phyloP scores from a whole-genome alignment of 2,113 vertebrate species.

The Sialia sialis region DNA sequence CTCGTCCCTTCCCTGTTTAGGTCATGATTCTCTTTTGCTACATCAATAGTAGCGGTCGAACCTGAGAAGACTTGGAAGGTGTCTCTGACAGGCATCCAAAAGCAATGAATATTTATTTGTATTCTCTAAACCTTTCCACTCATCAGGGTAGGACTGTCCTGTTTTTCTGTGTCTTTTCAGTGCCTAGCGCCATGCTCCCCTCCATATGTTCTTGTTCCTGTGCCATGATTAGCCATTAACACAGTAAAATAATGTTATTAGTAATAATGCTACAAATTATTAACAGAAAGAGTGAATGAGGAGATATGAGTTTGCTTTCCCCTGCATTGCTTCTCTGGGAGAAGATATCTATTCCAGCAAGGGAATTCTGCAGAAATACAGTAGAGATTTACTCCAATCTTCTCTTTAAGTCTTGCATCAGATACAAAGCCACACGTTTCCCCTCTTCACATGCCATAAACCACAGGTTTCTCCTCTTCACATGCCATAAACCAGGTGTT shows the following conservation, averaged over 20 bases:
- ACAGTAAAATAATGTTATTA: background rate
- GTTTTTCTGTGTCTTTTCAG: slow-evolving; percentile 15
- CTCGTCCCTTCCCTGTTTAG: background rate
- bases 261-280: background rate
- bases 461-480: background rate
- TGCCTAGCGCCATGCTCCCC: background rate
- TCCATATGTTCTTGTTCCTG: background rate
- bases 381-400: background rate
- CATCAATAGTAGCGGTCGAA: background rate
- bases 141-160: background rate
- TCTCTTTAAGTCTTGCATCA: background rate
- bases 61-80: slow-evolving; percentile 27
- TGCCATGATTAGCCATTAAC: background rate
- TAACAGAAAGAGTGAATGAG: background rate
- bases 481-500: background rate
- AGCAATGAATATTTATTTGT: background rate
- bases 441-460: background rate
- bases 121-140: slow-evolving; percentile 27
- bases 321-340: background rate
- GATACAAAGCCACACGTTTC: background rate
- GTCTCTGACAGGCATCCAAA: background rate
- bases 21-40: background rate
- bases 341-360: background rate
- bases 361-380: background rate
- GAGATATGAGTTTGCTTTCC: background rate